Conservation (phyloP, 92 coral and sea anemone species). For the Phenganax marumi region DNA sequence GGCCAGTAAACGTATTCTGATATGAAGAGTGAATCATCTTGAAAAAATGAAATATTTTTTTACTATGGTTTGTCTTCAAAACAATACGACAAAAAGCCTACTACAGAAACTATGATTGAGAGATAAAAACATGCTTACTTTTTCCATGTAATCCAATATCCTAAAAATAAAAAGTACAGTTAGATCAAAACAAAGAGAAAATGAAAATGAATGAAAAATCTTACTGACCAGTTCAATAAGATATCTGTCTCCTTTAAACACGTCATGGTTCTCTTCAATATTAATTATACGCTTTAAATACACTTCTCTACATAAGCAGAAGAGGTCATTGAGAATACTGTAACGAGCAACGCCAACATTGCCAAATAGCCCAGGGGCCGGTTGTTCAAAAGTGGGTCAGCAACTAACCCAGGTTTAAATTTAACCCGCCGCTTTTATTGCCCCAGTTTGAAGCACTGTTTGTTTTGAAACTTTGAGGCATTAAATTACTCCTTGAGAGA, state of each 20-base stretch:
- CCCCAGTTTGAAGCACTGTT: too few species aligned
- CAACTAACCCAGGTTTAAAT: too few species aligned
- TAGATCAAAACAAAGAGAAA: background rate
- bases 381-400: too few species aligned
- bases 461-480: too few species aligned
- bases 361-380: too few species aligned
- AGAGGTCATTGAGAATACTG: background rate
- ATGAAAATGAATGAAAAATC: background rate
- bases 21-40: slow-evolving; percentile 69
- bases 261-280: slow-evolving; percentile 92
- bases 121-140: slow-evolving; percentile 49
- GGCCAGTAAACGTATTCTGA: slow-evolving; percentile 82
- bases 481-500: too few species aligned
- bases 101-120: too few species aligned
- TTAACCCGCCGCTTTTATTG: too few species aligned
- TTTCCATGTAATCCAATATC: slow-evolving; percentile 60
- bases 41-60: slow-evolving; percentile 2
- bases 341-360: background rate
- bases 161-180: slow-evolving; percentile 43
- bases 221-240: slow-evolving; percentile 83
- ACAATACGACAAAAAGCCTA: too few species aligned
- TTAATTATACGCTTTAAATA: slow-evolving; percentile 65
- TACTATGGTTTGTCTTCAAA: background rate
- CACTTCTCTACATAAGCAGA: slow-evolving; percentile 55
- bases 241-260: slow-evolving; percentile 84